Evolutionary conservation across 1,140 invertebrate species (phyloP), one percentile per base, ranked within the genome.

Genomic region (Drosophila mayri): DNA sequence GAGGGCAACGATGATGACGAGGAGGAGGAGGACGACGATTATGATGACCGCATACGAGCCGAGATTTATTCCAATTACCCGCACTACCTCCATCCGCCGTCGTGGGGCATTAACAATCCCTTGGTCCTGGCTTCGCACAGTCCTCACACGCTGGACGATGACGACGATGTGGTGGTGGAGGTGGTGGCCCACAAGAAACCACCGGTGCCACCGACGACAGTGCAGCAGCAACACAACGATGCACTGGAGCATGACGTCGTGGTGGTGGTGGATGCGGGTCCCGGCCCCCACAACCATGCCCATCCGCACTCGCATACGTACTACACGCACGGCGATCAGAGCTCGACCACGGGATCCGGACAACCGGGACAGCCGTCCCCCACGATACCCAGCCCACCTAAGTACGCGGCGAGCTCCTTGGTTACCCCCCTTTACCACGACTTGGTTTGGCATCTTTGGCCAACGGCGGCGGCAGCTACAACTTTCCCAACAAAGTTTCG

Each of bases 31-130:
- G 86, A 92, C 65, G 87, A 92, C 60, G 91, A 92, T 68, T 92
- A 92, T 61, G 91, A 92, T 63, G 91, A 92, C 81, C 91, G 91
- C 46, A 92, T 92, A 81, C 77, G 91, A 55, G 91, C 91, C 25
- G 91, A 92, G 86, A 92, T 92, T 72, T 92, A 92, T 87, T 92
- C 91, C 59, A 92, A 91, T 74, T 92, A 92, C 72, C 91, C 91
- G 52, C 91, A 92, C 76, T 92, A 92, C 76, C 65, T 92, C 52
- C 91, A 92, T 70, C 91, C 91, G 32, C 91, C 91, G 14, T 92
- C 91, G 50, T 92, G 91, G 91, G 91, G 91, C 30, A 85, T 92
- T 16, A 92, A 92, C 78, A 92, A 92, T 76, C 91, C 91, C 11
- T 28, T 92, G 55, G 91, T 92, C 28, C 76, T 92, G n/a, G 91